Conservation (phyloP, 2,113 vertebrate genomes). For the Columbina picui region DNA sequence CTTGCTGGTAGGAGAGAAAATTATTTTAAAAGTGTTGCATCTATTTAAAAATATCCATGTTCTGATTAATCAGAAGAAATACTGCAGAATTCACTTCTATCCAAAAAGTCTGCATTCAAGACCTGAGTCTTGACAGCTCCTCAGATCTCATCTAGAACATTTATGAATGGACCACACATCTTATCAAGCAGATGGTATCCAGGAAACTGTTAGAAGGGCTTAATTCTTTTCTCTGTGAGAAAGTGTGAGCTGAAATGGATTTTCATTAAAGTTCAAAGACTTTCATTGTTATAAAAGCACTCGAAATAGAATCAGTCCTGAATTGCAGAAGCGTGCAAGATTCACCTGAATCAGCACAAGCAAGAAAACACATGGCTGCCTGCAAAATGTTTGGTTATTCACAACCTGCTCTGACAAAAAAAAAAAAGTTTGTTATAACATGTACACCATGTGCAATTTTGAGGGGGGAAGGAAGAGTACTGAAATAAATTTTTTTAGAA, state of each 20-base stretch:
- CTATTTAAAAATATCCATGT: background rate
- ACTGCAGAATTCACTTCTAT: background rate
- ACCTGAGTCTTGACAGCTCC: background rate
- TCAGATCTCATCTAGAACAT: background rate
- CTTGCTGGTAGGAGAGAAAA: background rate
- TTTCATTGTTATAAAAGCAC: background rate
- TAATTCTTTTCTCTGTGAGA: background rate
- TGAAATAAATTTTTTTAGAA: background rate
- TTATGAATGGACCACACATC: background rate
- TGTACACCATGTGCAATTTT: background rate
- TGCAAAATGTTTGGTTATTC: background rate
- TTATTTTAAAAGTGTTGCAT: background rate
- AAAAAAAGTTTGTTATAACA: background rate
- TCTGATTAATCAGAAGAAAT: background rate
- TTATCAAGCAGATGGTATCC: background rate
- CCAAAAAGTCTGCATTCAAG: background rate
- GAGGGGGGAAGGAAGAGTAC: background rate
- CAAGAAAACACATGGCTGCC: background rate
- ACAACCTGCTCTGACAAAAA: background rate
- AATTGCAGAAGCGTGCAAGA: background rate
- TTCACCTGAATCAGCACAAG: background rate
- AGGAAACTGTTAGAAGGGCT: background rate
- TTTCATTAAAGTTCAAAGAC: background rate
- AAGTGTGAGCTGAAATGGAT: background rate
- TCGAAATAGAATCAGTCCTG: background rate